Evolutionary conservation across 2,888 invertebrate species (phyloP), one percentile per base, ranked within the genome.

Genomic region (Bhutanitis thaidina): DNA sequence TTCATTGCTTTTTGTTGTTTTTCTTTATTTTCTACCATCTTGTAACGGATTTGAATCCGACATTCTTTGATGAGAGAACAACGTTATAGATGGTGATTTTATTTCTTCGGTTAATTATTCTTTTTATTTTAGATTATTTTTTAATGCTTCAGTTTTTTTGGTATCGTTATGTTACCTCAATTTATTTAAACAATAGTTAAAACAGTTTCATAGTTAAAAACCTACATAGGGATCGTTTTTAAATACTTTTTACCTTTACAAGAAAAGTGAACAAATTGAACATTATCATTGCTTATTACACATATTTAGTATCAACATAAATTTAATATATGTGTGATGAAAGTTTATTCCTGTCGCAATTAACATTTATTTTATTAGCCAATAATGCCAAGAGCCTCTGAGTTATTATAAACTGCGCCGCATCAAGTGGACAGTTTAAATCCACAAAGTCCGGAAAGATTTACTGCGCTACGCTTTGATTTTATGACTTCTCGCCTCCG

Each of bases 381-480:
- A 53, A 64, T 77, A 74, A 77, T 75, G 63, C 70, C 63, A 65
- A 72, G 73, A 76, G 71, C 74, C 74, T 67, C 58, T 59, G 62
- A 67, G 72, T 74, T 77, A 78, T 80, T 78, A 80, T 78, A 77
- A 79, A 57, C 56, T 79, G 74, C 69, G 56, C 77, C 80, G 70
- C 82, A 74, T 74, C 80, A 79, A 84, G 79, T 79, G 79, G 83
- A 80, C 87, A 82, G 77, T 72, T 75, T 59, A 65, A 74, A 81
- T 80, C 80, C 77, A 71, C 73, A 61, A 66, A 71, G 76, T 71
- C 72, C 71, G 59, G 60, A 56, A 69, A 86, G 86, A 89, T 89
- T 87, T 85, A 86, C 75, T 72, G 74, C 74, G 79, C 71, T 64
- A 85, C 83, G 81, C 77, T 83, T 80, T 82, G 77, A 85, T 81